phyloP scores from a whole-genome alignment of 1,140 invertebrate species.

The Cherax destructor region DNA sequence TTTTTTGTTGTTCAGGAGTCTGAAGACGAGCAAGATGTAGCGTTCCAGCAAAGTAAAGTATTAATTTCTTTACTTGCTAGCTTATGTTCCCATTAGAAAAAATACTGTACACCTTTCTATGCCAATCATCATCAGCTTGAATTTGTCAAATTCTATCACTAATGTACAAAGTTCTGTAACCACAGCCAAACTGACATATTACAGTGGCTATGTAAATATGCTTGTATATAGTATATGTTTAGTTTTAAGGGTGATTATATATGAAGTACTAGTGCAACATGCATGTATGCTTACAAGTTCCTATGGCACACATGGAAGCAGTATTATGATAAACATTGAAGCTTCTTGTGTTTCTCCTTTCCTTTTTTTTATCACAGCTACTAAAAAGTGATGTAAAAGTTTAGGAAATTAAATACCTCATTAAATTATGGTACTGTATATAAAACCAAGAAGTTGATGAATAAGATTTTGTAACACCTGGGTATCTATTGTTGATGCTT shows the following conservation, averaged over 20 bases:
- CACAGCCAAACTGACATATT: conserved; percentile 17
- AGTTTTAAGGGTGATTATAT: conserved; percentile 48
- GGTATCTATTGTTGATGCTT: no score
- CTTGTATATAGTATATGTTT: conserved; percentile 42
- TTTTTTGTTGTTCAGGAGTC: neutral
- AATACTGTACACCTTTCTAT: neutral
- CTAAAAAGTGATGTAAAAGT: no score
- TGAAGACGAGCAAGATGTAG: neutral
- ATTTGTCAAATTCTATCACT: conserved; percentile 26
- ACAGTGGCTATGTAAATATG: conserved; percentile 50
- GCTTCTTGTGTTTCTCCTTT: conserved; percentile 23
- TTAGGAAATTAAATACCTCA: no score
- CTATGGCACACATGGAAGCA: conserved; percentile 65
- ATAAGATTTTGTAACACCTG: no score
- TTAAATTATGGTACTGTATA: no score
- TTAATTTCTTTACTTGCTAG: neutral
- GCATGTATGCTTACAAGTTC: conserved; percentile 66
- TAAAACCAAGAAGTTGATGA: no score
- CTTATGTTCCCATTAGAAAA: neutral
- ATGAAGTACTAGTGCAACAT: conserved; percentile 56
- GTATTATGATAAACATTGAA: conserved; percentile 65
- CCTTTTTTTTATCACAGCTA: neutral
- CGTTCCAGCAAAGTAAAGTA: neutral
- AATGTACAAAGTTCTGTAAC: conserved; percentile 60
- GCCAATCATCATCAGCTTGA: conserved; percentile 1